These are phyloP conservation scores for Sula dactylatra DNA, from an alignment of 2,113 vertebrate species.

Conservation along the genomic window DNA sequence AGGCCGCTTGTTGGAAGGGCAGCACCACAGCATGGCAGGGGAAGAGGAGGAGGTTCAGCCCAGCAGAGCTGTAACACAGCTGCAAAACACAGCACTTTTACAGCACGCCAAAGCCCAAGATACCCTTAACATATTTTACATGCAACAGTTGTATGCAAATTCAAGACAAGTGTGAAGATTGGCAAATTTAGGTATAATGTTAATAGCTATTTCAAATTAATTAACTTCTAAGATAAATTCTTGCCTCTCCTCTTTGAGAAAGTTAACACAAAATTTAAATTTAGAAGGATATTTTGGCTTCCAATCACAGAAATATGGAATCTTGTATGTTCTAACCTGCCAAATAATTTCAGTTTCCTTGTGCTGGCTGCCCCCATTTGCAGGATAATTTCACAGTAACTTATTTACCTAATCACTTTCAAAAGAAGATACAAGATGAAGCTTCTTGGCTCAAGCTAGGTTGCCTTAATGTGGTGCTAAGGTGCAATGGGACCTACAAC, in stretches of 20 bases:
- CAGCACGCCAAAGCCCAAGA: neutral
- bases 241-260: neutral
- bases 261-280: constrained; percentile 21
- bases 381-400: neutral
- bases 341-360: neutral
- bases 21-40: neutral
- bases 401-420: neutral
- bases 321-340: neutral
- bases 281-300: neutral
- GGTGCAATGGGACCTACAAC: neutral
- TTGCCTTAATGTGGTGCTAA: neutral
- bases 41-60: neutral
- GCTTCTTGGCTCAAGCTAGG: neutral
- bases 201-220: constrained; percentile 43
- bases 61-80: neutral
- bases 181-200: constrained; percentile 33
- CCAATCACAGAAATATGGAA: neutral
- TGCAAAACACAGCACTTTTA: neutral
- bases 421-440: neutral
- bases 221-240: constrained; percentile 20
- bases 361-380: neutral
- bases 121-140: neutral
- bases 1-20: neutral
- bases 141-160: constrained; percentile 34
- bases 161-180: constrained; percentile 24